Conservation (phyloP, 2,797 vertebrate genomes). For the Neomorphus geoffroyi region DNA sequence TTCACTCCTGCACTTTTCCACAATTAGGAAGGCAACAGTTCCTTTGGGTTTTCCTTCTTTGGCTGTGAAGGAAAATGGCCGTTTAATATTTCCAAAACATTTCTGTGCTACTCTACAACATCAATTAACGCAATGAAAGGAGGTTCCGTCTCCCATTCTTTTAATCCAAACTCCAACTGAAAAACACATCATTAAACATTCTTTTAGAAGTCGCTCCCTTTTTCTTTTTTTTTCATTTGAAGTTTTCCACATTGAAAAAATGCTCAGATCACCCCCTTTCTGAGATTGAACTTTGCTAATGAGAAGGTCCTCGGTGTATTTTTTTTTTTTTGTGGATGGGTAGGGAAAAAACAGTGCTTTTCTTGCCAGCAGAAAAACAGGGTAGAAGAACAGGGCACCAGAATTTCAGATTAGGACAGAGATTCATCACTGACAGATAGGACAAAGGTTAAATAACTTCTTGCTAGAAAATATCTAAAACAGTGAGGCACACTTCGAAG, state of each 20-base stretch:
- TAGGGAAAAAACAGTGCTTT: not conserved
- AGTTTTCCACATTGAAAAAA: not conserved
- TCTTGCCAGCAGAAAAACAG: not conserved
- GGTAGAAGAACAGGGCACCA: not conserved
- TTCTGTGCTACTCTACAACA: not conserved
- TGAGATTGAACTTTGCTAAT: not conserved
- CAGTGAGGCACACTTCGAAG: not conserved
- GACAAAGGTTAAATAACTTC: slow-evolving; percentile 3
- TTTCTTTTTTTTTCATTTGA: not conserved
- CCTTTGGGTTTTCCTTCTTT: slow-evolving; percentile 28
- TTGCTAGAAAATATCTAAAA: not conserved
- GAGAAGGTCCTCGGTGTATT: not conserved
- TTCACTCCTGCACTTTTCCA: slow-evolving; percentile 21
- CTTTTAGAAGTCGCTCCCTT: not conserved
- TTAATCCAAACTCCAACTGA: not conserved
- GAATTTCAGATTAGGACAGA: not conserved
- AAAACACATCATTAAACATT: not conserved
- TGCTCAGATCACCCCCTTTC: not conserved
- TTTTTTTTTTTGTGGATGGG: not conserved
- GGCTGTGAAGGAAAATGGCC: slow-evolving; percentile 23
- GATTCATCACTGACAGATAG: not conserved
- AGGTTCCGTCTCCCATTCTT: not conserved
- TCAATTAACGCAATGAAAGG: not conserved
- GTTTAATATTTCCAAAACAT: slow-evolving; percentile 24
- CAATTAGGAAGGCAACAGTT: not conserved